phyloP scores from a whole-genome alignment of 30 jellyfish, hydroid and myxozoan genomes.

The Chironex yamaguchii region DNA sequence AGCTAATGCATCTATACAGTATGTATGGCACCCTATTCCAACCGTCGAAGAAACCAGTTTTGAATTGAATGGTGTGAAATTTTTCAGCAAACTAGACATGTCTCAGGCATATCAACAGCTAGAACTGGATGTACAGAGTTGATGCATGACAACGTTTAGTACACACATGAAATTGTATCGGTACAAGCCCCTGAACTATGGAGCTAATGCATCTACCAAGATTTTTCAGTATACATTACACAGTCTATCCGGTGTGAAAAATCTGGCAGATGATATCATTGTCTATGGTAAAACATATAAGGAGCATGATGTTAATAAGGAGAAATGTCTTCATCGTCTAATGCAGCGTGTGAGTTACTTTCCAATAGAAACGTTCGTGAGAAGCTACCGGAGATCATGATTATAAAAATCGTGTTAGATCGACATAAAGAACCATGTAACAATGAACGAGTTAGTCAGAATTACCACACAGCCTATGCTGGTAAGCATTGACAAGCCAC shows the following conservation, averaged over 20 bases:
- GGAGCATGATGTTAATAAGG: background rate
- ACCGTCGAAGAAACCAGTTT: background rate
- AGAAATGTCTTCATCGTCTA: background rate
- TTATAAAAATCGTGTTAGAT: background rate
- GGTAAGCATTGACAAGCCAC: slow-evolving; percentile 17
- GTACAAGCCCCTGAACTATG: background rate
- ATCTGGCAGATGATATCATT: slow-evolving; percentile 5
- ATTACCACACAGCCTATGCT: slow-evolving; percentile 1
- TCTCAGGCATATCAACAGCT: slow-evolving; percentile 29
- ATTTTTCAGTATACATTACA: slow-evolving; percentile 16
- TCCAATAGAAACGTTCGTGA: slow-evolving; percentile 6
- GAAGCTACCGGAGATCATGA: slow-evolving; percentile 4
- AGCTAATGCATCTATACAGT: slow-evolving; percentile 25
- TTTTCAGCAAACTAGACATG: slow-evolving; percentile 16
- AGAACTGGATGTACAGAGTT: slow-evolving; percentile 7
- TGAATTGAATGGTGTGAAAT: slow-evolving; percentile 6
- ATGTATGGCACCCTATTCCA: background rate
- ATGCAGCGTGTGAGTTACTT: background rate
- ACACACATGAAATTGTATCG: slow-evolving; percentile 9
- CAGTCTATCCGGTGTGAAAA: slow-evolving; percentile 3
- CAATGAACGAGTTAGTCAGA: slow-evolving; percentile 6
- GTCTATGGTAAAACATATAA: background rate
- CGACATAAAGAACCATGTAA: slow-evolving; percentile 6
- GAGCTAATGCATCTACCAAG: slow-evolving; percentile 16
- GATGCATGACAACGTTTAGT: slow-evolving; percentile 2